Conservation (phyloP, 1,140 invertebrate species). For the Homarus americanus region DNA sequence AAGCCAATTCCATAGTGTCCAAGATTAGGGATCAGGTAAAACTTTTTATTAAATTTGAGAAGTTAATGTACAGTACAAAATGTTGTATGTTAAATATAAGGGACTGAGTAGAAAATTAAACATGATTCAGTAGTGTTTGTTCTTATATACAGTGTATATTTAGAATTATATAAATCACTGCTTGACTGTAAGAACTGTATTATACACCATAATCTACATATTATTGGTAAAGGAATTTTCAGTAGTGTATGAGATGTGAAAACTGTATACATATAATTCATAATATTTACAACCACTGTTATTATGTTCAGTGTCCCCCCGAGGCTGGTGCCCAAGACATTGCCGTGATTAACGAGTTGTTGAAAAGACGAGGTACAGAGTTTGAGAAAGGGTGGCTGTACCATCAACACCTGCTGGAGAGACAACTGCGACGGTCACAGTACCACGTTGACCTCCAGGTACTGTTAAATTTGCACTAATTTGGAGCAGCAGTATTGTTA, state of each 20-base stretch:
- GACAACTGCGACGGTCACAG: slow-evolving; percentile 83
- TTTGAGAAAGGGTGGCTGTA: slow-evolving; percentile 83
- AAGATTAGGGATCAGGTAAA: slow-evolving; percentile 83
- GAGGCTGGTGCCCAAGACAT: slow-evolving; percentile 85
- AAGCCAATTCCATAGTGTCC: slow-evolving; percentile 83
- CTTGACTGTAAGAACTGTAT: too few species aligned
- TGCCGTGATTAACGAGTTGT: slow-evolving; percentile 83
- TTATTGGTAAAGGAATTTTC: too few species aligned
- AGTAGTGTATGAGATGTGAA: too few species aligned
- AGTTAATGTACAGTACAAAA: background rate
- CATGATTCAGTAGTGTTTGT: too few species aligned
- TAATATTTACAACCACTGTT: background rate
- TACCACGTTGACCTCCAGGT: slow-evolving; percentile 85
- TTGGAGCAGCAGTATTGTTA: too few species aligned
- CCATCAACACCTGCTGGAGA: slow-evolving; percentile 82
- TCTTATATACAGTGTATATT: too few species aligned
- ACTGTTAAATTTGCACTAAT: background rate
- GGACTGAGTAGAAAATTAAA: too few species aligned
- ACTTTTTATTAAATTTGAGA: slow-evolving; percentile 8
- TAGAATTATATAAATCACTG: too few species aligned
- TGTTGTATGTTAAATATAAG: too few species aligned
- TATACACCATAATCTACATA: too few species aligned
- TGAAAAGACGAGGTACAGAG: slow-evolving; percentile 78
- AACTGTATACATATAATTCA: too few species aligned
- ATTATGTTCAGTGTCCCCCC: slow-evolving; percentile 82